phyloP scores from a whole-genome alignment of 2,113 vertebrate species.

The Ictalurus furcatus region DNA sequence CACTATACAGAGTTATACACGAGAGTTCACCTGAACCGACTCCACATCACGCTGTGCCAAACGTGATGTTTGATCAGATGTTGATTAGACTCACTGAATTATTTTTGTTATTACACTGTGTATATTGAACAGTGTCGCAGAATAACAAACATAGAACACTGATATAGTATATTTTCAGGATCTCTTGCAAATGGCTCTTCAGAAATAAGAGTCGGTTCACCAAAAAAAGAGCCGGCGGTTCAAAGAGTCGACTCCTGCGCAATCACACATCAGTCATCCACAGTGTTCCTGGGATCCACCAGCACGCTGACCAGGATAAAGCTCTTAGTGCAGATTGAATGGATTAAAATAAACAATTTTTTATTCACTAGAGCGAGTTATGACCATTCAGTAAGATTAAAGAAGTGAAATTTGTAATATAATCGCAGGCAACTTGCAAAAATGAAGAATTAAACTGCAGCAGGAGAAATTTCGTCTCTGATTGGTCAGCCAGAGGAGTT shows the following conservation, averaged over 20 bases:
- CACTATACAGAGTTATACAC: too few relatives aligned
- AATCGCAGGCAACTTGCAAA: neutral
- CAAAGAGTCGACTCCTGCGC: neutral
- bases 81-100: neutral
- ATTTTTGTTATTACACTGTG: rapidly evolving
- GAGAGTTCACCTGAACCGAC: neutral
- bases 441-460: neutral
- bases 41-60: neutral
- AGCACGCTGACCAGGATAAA: neutral
- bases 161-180: too few relatives aligned
- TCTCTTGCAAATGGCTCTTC: neutral
- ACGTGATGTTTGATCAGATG: neutral
- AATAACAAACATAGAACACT: neutral
- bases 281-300: neutral
- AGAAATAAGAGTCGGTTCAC: neutral
- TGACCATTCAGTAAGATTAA: neutral
- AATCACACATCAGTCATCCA: neutral
- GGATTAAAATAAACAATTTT: neutral
- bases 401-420: neutral
- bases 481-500: neutral
- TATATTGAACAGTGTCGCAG: neutral
- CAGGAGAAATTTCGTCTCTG: neutral
- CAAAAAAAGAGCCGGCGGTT: neutral
- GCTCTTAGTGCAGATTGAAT: neutral
- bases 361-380: too few relatives aligned